phyloP scores from a whole-genome alignment of 2,797 vertebrate species.

The Microchirus variegatus region DNA sequence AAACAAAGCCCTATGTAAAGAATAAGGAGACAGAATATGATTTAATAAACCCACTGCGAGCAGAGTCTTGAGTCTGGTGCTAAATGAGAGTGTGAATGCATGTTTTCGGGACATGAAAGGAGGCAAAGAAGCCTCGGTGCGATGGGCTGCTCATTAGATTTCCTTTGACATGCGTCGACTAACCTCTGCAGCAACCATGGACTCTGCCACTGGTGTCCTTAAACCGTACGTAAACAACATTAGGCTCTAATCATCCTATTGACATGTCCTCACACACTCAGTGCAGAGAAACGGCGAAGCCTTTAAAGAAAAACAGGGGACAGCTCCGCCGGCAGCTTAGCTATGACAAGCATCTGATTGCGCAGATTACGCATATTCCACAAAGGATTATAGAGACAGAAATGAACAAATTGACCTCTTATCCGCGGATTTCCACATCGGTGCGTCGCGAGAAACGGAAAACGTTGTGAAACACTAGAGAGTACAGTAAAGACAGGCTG shows the following conservation, averaged over 20 bases:
- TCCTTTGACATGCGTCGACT: slow-evolving; percentile 47
- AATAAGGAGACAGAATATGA: slow-evolving; percentile 34
- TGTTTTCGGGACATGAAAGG: slow-evolving; percentile 16
- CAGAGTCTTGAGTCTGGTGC: slow-evolving; percentile 11
- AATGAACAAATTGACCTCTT: slow-evolving; percentile 75
- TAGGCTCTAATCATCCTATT: slow-evolving; percentile 56
- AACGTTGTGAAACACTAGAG: not conserved
- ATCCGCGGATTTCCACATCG: slow-evolving; percentile 56
- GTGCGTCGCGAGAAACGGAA: slow-evolving; percentile 46
- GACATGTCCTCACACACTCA: slow-evolving; percentile 46
- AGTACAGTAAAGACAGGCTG: slow-evolving; percentile 25
- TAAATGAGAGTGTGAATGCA: slow-evolving; percentile 18
- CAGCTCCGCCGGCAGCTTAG: slow-evolving; percentile 37
- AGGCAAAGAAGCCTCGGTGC: slow-evolving; percentile 37
- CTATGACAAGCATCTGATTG: slow-evolving; percentile 60
- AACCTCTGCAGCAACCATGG: slow-evolving; percentile 37
- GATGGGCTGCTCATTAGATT: slow-evolving; percentile 44
- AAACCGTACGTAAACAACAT: slow-evolving; percentile 41
- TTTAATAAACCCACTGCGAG: slow-evolving; percentile 42
- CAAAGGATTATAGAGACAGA: slow-evolving; percentile 72
- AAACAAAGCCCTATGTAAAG: slow-evolving; percentile 50
- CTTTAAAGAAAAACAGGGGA: no score
- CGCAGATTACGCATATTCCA: slow-evolving; percentile 44
- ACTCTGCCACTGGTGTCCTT: slow-evolving; percentile 15
- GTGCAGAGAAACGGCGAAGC: slow-evolving; percentile 12